Base-by-base conservation (phyloP, 2,888 invertebrate genomes). In the Mallateleia sp. region DNA sequence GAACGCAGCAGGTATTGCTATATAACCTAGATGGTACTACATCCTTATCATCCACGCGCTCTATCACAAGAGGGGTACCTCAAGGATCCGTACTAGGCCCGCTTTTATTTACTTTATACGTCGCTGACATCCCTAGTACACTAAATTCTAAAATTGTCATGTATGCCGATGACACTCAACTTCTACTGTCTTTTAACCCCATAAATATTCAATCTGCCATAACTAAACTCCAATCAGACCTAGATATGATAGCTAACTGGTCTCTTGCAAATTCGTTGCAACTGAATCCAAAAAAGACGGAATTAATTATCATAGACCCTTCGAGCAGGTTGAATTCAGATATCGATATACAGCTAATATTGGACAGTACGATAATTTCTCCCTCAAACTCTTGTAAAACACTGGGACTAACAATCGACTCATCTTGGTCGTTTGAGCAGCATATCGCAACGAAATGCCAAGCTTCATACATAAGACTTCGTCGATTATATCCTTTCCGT, bases 81-180 rank as follows among this genome's bases (percentile, higher is more conserved):
- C 67, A 69, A n/a, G 71, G 71, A 7, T 71, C 62, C 0, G 20
- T 64, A 3, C 25, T 64, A 3, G 62, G 62, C n/a, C 62, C 62
- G 0, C n/a, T 45, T 7, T 3, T 45, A 2, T 64, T 64, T n/a
- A 14, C 24, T n/a, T 11, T 64, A 5, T 64, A 64, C 9, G 62
- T 64, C 3, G 24, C 71, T 1, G 54, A 71, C 45, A 2, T 71
- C 0, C 56, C 71, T 15, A n/a, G 2, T n/a, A 14, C 6, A 22
- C n/a, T 56, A 0, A 3, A 24, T n/a, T 71, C 71, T 25, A 56
- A 56, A 15, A 22, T 71, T 0, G 18, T 25, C 0, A 56, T 45
- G 38, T 71, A 56, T 34, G 69, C 69, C 8, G 69, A 69, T 52
- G 54, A 69, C 15, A 69, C 54, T 3, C 69, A 69, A 38, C n/a